Conservation (phyloP, 1,140 invertebrate species). For the Aphelinus certus region DNA sequence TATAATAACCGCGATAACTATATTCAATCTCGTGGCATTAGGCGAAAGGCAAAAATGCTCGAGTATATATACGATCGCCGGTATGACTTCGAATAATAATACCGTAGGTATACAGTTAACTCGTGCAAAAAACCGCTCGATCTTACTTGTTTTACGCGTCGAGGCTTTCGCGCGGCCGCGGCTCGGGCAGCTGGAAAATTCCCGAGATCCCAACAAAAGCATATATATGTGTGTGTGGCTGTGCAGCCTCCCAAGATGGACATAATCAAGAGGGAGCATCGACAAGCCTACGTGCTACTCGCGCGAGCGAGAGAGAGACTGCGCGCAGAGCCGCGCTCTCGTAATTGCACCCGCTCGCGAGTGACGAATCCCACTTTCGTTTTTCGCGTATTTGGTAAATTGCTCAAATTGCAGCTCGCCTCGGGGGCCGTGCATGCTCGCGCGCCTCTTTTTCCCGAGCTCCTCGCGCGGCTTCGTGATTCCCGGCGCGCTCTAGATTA, state of each 20-base stretch:
- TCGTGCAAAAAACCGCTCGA: too few relatives aligned
- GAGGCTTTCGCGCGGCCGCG: slow-evolving; percentile 11
- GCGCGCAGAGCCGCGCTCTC: not conserved
- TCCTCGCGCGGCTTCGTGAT: too few relatives aligned
- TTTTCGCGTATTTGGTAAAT: slow-evolving; percentile 20
- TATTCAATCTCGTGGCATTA: too few relatives aligned
- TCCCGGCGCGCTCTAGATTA: too few relatives aligned
- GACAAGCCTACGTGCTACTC: too few relatives aligned
- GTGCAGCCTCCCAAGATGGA: slow-evolving; percentile 26
- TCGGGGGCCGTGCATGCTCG: not conserved
- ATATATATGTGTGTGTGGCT: not conserved
- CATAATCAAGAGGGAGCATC: slow-evolving; percentile 27
- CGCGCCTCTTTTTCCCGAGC: not conserved
- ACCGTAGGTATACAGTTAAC: too few relatives aligned
- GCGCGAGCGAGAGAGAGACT: slow-evolving; percentile 4
- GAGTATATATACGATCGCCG: too few relatives aligned
- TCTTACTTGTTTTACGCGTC: too few relatives aligned
- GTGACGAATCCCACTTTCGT: slow-evolving; percentile 35
- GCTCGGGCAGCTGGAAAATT: not conserved
- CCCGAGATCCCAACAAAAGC: slow-evolving; percentile 7
- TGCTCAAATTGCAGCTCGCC: slow-evolving; percentile 16
- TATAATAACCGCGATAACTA: too few relatives aligned
- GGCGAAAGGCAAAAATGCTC: too few relatives aligned
- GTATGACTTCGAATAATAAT: too few relatives aligned
- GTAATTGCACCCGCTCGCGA: slow-evolving; percentile 27